These are phyloP conservation scores for Gymnobelideus leadbeateri DNA, from an alignment of 2,113 vertebrate genomes.

Conservation along the genomic window DNA sequence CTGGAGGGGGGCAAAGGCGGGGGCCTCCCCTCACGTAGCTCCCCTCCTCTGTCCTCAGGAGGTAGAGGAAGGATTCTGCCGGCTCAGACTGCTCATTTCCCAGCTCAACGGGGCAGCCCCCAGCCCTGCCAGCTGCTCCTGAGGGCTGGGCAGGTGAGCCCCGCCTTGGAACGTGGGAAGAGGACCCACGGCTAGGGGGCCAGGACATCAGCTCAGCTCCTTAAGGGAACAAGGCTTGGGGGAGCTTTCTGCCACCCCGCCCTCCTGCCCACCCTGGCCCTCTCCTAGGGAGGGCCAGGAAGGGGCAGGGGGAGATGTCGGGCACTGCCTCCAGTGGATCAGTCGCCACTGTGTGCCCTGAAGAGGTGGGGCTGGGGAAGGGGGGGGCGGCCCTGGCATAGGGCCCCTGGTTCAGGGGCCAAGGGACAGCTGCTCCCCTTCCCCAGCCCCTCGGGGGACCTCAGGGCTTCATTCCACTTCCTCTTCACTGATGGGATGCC, in stretches of 20 bases:
- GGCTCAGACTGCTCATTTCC: conserved; percentile 71
- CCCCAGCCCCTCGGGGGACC: conserved; percentile 46
- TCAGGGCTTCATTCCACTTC: conserved; percentile 68
- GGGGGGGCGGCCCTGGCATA: too few relatives aligned
- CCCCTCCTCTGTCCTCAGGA: conserved; percentile 59
- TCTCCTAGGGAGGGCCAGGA: not conserved
- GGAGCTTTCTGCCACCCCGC: not conserved
- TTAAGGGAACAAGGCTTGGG: too few relatives aligned
- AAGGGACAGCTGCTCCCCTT: not conserved
- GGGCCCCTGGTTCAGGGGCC: not conserved
- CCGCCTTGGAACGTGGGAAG: fast-evolving
- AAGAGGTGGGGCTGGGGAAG: too few relatives aligned
- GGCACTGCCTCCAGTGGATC: not conserved
- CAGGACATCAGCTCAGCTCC: not conserved
- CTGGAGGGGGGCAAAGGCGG: fast-evolving
- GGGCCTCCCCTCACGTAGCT: not conserved
- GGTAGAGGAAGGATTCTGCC: conserved; percentile 80
- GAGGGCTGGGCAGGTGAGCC: conserved; percentile 68
- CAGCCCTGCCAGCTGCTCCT: conserved; percentile 71
- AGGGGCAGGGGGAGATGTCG: not conserved
- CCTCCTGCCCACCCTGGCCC: not conserved
- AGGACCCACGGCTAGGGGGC: not conserved
- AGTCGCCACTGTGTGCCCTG: conserved; percentile 22
- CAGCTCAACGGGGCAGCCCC: conserved; percentile 69
- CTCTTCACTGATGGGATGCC: conserved; percentile 44